These are phyloP conservation scores for Theonella swinhoei DNA, from an alignment of 37 sponge, comb jelly and placozoan genomes.

Conservation along the genomic window DNA sequence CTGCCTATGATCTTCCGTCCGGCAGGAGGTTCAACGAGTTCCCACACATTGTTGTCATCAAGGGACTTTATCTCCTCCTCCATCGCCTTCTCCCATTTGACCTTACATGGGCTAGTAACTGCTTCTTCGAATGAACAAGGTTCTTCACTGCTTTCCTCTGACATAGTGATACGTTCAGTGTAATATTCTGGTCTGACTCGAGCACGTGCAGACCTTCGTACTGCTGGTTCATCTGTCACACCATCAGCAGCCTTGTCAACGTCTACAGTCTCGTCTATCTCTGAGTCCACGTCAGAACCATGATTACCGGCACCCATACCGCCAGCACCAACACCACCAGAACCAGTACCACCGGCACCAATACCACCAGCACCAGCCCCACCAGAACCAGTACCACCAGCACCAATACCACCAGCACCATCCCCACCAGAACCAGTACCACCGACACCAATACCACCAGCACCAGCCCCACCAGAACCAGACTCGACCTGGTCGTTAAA, in stretches of 20 bases:
- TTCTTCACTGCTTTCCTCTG: too few relatives aligned
- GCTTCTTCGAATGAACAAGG: too few relatives aligned
- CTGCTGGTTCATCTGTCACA: neutral
- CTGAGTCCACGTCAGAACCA: neutral
- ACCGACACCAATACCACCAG: too few relatives aligned
- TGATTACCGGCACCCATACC: too few relatives aligned
- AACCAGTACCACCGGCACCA: neutral
- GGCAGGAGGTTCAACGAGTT: constrained; percentile 39
- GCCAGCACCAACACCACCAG: neutral
- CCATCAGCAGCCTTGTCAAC: neutral
- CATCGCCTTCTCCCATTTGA: constrained; percentile 46
- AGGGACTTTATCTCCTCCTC: constrained; percentile 51
- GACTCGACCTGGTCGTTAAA: too few relatives aligned
- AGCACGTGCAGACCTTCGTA: neutral
- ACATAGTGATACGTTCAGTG: too few relatives aligned
- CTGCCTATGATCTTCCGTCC: constrained; percentile 48
- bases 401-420: too few relatives aligned
- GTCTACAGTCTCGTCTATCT: neutral
- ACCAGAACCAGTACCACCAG: too few relatives aligned
- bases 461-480: too few relatives aligned
- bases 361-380: neutral
- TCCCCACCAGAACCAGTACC: too few relatives aligned
- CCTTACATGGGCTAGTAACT: too few relatives aligned
- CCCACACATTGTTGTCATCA: constrained; percentile 49
- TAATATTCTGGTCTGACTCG: too few relatives aligned